These are phyloP conservation scores for Oreochromis spilurus DNA, from an alignment of 2,113 vertebrate species.

Conservation along the genomic window DNA sequence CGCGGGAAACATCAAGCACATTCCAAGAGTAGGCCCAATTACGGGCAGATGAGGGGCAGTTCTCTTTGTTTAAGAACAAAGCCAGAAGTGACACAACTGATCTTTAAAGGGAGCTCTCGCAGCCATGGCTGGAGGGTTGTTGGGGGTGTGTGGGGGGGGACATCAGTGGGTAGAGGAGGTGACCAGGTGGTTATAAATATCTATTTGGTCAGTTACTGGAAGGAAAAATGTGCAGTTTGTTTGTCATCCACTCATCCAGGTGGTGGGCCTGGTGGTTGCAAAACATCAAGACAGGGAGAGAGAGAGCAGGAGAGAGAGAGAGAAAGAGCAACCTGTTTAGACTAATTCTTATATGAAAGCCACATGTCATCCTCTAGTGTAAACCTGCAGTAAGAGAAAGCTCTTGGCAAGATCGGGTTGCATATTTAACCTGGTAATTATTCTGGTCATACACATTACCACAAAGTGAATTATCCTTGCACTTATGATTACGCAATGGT, in stretches of 20 bases:
- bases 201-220: slow-evolving; percentile 79
- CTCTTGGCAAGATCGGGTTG: slow-evolving; percentile 5
- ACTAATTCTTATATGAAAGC: slow-evolving; percentile 60
- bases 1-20: slow-evolving; percentile 74
- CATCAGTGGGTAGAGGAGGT: slow-evolving; percentile 45
- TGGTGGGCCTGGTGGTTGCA: slow-evolving; percentile 65
- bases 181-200: slow-evolving; percentile 79
- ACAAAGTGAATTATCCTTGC: slow-evolving; percentile 7
- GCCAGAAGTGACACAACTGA: slow-evolving; percentile 75
- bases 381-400: slow-evolving; percentile 30
- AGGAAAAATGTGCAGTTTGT: slow-evolving; percentile 72
- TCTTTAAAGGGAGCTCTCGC: slow-evolving; percentile 74
- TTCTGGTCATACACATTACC: slow-evolving; percentile 9
- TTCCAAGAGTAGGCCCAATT: slow-evolving; percentile 76
- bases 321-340: slow-evolving; percentile 52
- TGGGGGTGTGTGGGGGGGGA: slow-evolving; percentile 16
- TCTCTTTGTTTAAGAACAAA: slow-evolving; percentile 80
- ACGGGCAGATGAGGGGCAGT: slow-evolving; percentile 74
- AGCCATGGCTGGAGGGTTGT: slow-evolving; percentile 37
- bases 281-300: slow-evolving; percentile 48
- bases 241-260: slow-evolving; percentile 73
- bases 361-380: slow-evolving; percentile 52
- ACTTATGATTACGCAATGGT: background rate
- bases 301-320: background rate
- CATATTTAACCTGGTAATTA: slow-evolving; percentile 33